Evolutionary conservation across 2,797 vertebrate genomes (phyloP).

Genomic region (Ctenochaetus hawaiiensis): DNA sequence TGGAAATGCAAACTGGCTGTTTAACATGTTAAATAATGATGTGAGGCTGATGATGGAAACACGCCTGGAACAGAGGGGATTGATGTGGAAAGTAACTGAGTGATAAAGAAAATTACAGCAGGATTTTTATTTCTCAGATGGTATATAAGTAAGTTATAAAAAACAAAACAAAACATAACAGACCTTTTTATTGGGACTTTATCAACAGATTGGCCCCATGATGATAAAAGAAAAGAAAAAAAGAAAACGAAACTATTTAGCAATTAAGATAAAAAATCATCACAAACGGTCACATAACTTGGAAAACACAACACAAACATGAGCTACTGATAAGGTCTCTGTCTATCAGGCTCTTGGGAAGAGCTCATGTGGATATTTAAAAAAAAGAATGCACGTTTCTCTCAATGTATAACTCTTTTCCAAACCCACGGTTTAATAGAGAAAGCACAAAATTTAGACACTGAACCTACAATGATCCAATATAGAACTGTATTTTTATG

Average conservation of each 20-base stretch:
- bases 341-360: neutral
- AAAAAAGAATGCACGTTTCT: neutral
- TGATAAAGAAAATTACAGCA: conserved; percentile 9
- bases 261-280: neutral
- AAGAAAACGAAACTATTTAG: neutral
- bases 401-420: neutral
- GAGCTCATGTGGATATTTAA: neutral
- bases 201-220: neutral
- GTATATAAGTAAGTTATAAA: no score
- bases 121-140: neutral
- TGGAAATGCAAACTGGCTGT: neutral
- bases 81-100: conserved; percentile 1
- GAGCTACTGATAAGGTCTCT: neutral
- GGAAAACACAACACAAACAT: neutral
- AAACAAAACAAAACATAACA: no score
- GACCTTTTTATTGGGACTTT: no score
- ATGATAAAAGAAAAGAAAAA: neutral
- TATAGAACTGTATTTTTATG: no score
- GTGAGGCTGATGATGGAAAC: conserved; percentile 18
- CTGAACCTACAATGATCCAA: no score
- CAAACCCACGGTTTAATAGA: neutral
- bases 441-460: no score
- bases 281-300: neutral
- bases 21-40: no score
- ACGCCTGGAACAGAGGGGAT: conserved; percentile 11